Base-by-base conservation (phyloP, 2,888 invertebrate species). In the Scotopteryx bipunctaria region DNA sequence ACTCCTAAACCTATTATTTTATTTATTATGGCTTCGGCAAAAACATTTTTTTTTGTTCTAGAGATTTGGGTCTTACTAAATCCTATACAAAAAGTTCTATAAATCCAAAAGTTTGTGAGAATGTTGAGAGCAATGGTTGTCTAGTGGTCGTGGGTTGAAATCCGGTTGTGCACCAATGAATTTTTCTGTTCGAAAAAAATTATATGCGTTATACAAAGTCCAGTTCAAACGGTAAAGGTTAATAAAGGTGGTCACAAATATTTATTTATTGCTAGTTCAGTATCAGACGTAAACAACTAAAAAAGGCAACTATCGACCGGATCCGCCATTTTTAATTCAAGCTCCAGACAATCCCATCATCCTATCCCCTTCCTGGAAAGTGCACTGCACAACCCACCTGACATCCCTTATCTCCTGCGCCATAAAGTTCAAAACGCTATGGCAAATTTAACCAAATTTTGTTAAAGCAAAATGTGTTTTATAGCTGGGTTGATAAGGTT, bases 331-430 rank as follows among this genome's bases (percentile, higher is more conserved):
- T 74, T 74, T 78, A 77, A 79, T 79, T 78, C 69, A 69, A 73
- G 74, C 70, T 69, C 74, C 78, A 81, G 79, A 76, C 76, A 69
- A 57, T 58, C 74, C 65, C 69, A 73, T 75, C 68, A 67, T 42
- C 72, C 66, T 56, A 59, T 68, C 70, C 63, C 42, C 42, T 49
- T 49, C 49, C 49, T 14, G 43, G 49, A 49, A 38, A 23, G 29
- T n/a, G 25, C 16, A 32, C 21, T 14, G 31, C 13, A 32, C 27
- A 40, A 13, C 16, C 2, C 44, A 23, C 15, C 5, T 17, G 17
- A 35, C 11, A n/a, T 9, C 46, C 19, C 27, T 38, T 43, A 43
- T n/a, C 0, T 1, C 9, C 15, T 8, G 0, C 1, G 1, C 0
- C 0, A 29, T 33, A 53, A 19, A 25, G 38, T 8, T 31, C 6